Evolutionary conservation across 2,797 vertebrate species (phyloP), one percentile per base, ranked within the genome.

Genomic region (Salarias fasciatus): DNA sequence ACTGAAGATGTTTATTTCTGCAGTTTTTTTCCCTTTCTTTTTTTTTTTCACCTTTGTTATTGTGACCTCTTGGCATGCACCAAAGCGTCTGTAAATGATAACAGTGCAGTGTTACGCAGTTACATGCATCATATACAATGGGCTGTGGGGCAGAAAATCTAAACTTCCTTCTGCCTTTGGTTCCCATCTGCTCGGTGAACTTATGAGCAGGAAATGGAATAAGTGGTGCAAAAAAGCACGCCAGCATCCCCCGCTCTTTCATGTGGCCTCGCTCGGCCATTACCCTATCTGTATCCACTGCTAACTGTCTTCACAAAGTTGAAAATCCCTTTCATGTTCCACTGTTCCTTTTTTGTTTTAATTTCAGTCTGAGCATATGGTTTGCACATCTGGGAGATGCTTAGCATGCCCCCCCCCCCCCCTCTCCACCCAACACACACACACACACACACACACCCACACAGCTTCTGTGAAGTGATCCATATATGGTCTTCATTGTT

Each of bases 251-350:
- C 78, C 31, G 69, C 75, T 89, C 93, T 87, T 97, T 97, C 93
- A 97, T 98, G 96, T 96, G 96, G 95, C 94, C 94, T 91, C 91
- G 94, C 91, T 94, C 92, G 94, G 94, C 93, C 92, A 90, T 93
- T 93, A 93, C 92, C 93, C 93, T 95, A 93, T 94, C 92, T 94
- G 95, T 94, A 88, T 72, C 45, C 69, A 83, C 88, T 87, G 85
- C 82, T 94, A 94, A 94, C 94, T 95, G 94, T 91, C 87, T 94
- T 93, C 94, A 93, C 95, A 94, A 95, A 95, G 95, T 94, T 92
- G 93, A 77, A 93, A 89, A 91, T 91, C 90, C 91, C 95, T 98
- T 99, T 98, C 94, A 98, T 96, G 95, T 97, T 92, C 92, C 90
- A 53, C 57, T 90, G 92, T 89, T 82, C 83, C 84, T 89, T 87